phyloP scores from a whole-genome alignment of 2,797 vertebrate species.

The Aulostomus chinensis region DNA sequence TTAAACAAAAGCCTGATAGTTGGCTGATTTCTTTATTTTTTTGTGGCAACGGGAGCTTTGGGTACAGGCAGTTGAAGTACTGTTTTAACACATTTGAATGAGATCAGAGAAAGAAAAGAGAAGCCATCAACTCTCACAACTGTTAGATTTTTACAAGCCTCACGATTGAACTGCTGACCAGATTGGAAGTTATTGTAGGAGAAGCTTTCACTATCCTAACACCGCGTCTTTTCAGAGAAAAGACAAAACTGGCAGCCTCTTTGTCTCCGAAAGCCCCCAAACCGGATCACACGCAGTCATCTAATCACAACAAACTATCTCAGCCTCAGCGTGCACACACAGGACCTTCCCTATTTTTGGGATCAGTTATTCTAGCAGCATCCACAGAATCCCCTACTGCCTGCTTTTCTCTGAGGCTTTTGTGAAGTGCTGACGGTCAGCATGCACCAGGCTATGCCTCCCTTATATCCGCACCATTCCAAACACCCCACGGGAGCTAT shows the following conservation, averaged over 20 bases:
- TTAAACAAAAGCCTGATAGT: no score
- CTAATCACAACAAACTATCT: slow-evolving; percentile 58
- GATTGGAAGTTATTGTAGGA: slow-evolving; percentile 42
- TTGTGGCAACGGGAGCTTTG: no score
- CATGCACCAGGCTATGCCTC: slow-evolving; percentile 36
- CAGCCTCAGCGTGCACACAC: slow-evolving; percentile 19
- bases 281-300: slow-evolving; percentile 53
- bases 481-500: slow-evolving; percentile 36
- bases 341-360: slow-evolving; percentile 23
- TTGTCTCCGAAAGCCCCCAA: slow-evolving; percentile 44
- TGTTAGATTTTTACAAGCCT: background rate
- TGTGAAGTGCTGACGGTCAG: slow-evolving; percentile 77
- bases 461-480: slow-evolving; percentile 20
- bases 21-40: no score
- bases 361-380: slow-evolving; percentile 60
- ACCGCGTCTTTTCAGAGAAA: slow-evolving; percentile 47
- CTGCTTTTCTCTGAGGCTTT: slow-evolving; percentile 69
- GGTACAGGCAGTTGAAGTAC: no score
- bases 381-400: slow-evolving; percentile 54
- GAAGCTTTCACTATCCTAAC: slow-evolving; percentile 45
- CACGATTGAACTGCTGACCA: slow-evolving; percentile 38
- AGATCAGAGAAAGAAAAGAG: no score
- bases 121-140: background rate
- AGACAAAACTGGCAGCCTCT: slow-evolving; percentile 33
- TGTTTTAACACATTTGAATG: no score